phyloP scores from a whole-genome alignment of 2,113 vertebrate species.

The Bombycilla garrulus region DNA sequence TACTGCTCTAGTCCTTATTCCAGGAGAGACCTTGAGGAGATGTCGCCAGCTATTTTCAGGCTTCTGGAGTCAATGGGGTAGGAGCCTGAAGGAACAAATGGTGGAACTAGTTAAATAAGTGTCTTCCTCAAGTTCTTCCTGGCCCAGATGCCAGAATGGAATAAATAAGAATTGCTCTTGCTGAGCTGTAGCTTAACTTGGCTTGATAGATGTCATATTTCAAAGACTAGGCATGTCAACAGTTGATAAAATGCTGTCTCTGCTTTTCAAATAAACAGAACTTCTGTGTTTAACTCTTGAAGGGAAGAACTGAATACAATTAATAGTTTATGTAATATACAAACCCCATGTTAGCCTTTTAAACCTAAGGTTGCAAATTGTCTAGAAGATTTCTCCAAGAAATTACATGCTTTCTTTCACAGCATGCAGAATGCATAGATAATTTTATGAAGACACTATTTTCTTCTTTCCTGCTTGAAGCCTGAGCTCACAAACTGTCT shows the following conservation, averaged over 20 bases:
- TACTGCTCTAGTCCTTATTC: background rate
- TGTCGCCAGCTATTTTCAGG: background rate
- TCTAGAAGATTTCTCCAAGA: background rate
- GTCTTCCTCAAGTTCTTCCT: background rate
- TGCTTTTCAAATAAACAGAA: conserved; percentile 47
- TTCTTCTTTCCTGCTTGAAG: background rate
- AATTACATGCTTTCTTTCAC: background rate
- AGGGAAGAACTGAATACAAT: background rate
- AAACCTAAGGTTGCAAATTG: conserved; percentile 2
- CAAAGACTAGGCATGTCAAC: background rate
- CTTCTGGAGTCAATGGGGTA: background rate
- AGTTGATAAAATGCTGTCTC: background rate
- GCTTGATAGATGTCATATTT: background rate
- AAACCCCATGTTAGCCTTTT: conserved; percentile 30
- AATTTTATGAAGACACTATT: background rate
- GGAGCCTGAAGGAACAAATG: background rate
- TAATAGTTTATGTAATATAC: conserved; percentile 29
- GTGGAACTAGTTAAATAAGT: background rate
- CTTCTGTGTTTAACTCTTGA: conserved; percentile 3
- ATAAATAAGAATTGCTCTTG: background rate
- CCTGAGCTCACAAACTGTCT: fast-evolving
- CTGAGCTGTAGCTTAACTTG: background rate
- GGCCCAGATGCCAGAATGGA: background rate
- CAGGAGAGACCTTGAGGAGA: background rate
- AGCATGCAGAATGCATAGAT: background rate